Evolutionary conservation across 92 coral and sea anemone genomes (phyloP), one percentile per base, ranked within the genome.

Genomic region (Micromussa lordhowensis): DNA sequence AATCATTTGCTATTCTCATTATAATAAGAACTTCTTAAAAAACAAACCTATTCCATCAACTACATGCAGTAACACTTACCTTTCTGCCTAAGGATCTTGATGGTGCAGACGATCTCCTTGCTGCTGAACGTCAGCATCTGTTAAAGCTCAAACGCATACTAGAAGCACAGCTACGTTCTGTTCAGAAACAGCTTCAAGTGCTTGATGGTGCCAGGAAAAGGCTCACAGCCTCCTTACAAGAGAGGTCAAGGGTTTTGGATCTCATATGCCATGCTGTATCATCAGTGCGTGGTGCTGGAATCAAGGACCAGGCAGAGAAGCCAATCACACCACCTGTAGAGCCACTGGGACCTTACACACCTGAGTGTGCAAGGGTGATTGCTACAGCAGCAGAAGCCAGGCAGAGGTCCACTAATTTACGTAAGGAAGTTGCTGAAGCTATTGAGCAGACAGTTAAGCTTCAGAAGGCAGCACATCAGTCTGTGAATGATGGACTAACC

Each of bases 261-360:
- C 96, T 98, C 14, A 94, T 98, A 15, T 98, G 99, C 75, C 98
- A 98, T 89, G 98, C 99, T 26, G 99, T 98, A 73, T 96, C 98
- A 9, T 92, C 99, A 2, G 98, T 96, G 5, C 93, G 98, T 49
- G 98, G 98, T 48, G 98, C 99, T 8, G 98, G 98, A n/a, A 89
- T 95, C 79, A 96, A 91, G 78, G 98, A 96, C 79, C 96, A 94
- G 86, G 57, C 96, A n/a, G 99, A 98, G 54, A 98, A 93, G 78
- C 99, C 98, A 58, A 72, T 86, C 73, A 98, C 98, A 26, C 99
- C 99, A 14, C 90, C 96, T 10, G 96, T 93, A 31, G 99, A 98
- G 61, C 95, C 99, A 34, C 91, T 98, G 63, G 99, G 99, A 8
- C 99, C 99, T 22, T 98, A 98, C 89, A 98, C 98, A 3, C 99